phyloP scores from a whole-genome alignment of 2,113 vertebrate genomes.

The Corvus hawaiiensis region DNA sequence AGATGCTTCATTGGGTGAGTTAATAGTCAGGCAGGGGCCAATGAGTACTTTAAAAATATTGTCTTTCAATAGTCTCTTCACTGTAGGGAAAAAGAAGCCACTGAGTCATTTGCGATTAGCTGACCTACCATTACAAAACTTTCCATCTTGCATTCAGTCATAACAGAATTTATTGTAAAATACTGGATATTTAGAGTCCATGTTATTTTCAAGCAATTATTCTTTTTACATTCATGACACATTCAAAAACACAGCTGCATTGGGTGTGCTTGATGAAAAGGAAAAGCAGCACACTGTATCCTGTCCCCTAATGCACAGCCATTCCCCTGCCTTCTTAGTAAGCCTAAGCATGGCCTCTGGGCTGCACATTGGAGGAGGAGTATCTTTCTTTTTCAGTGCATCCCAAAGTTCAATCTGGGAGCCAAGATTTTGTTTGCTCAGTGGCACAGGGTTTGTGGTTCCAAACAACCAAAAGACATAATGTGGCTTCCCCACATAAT shows the following conservation, averaged over 20 bases:
- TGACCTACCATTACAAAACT: constrained; percentile 87
- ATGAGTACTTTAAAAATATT: constrained; percentile 83
- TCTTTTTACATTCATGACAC: constrained; percentile 72
- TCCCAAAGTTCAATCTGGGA: neutral
- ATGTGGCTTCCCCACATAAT: neutral
- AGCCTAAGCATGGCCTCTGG: neutral
- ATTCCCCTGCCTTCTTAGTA: neutral
- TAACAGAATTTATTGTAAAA: constrained; percentile 91
- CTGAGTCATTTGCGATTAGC: constrained; percentile 86
- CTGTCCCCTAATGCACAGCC: neutral
- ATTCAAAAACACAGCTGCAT: constrained; percentile 77
- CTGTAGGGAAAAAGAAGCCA: constrained; percentile 82
- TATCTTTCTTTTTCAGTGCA: neutral
- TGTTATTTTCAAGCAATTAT: constrained; percentile 73
- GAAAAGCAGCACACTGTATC: constrained; percentile 56
- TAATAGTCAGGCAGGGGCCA: constrained; percentile 70
- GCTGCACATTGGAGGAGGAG: neutral
- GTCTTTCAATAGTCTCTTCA: constrained; percentile 95
- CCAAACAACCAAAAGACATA: neutral
- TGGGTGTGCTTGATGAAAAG: neutral
- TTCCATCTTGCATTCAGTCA: constrained; percentile 83
- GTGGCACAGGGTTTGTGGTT: neutral
- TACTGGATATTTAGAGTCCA: constrained; percentile 85
- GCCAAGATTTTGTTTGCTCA: neutral
- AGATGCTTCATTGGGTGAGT: constrained; percentile 75